Base-by-base conservation (phyloP, 2,797 vertebrate genomes). In the Cyprinella venusta region DNA sequence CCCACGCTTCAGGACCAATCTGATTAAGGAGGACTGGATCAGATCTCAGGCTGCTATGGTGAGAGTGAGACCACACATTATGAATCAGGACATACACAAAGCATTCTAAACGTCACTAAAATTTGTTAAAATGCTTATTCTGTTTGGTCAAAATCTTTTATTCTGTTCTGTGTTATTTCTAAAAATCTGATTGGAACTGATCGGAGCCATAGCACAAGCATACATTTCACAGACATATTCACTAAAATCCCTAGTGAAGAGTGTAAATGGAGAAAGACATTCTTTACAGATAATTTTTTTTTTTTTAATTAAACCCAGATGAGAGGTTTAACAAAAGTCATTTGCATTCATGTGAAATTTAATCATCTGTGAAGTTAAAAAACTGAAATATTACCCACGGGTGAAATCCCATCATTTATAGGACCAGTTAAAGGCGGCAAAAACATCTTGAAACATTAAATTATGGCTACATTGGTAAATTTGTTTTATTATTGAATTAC, bases 1-100 rank as follows among this genome's bases (percentile, higher is more conserved):
- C 74, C 90, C 95, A 59, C 91, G 94, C 87, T 98, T 96, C 90
- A 94, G 90, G 89, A 95, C 91, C 59, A 93, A 90, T 0, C 63
- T 93, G 77, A 92, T 96, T 64, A 92, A 89, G 87, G 93, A 82
- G n/a, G 95, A 96, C 52, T 96, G 95, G 96, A 85, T 30, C 6
- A 93, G 85, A 88, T 92, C 95, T 71, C 91, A 95, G 54, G 54
- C 40, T 30, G n/a, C 54, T 36, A 48, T 80, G 85, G 86, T 89
- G 70, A n/a, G n/a, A n/a, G n/a, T n/a, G n/a, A 87, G 24, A 40
- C n/a, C n/a, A 33, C 9, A 79, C 0, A 16, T 33, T 52, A 67
- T 1, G 0, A 19, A 50, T 21, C n/a, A 65, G 8, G 4, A 1
- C 63, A 16, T 30, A 16, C 1, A 30, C 13, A 63, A 63, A 30